These are phyloP conservation scores for Hartigia nigra DNA, from an alignment of 2,888 invertebrate genomes.

Conservation along the genomic window DNA sequence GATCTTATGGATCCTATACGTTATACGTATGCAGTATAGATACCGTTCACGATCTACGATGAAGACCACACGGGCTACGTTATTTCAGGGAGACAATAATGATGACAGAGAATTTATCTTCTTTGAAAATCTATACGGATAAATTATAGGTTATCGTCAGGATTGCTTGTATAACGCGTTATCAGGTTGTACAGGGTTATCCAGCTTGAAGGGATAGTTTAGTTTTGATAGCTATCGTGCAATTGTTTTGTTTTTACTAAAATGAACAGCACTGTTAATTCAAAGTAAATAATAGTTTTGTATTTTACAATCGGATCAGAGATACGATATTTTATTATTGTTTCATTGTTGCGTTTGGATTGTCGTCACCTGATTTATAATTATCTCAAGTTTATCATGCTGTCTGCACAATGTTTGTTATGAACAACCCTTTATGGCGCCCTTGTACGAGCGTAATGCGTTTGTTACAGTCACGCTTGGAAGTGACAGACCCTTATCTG, in stretches of 20 bases:
- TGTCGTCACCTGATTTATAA: neutral
- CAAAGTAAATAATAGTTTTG: neutral
- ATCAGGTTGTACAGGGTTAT: neutral
- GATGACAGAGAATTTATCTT: neutral
- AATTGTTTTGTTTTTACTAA: neutral
- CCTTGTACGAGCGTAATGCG: neutral
- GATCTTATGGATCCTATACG: neutral
- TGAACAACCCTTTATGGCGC: neutral
- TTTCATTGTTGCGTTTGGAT: no score
- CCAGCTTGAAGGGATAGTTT: neutral
- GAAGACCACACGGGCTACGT: neutral
- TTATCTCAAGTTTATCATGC: neutral
- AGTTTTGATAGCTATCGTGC: neutral
- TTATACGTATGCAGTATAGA: neutral
- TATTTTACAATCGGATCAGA: neutral
- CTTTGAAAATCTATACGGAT: neutral
- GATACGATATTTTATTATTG: neutral
- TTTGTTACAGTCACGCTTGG: constrained; percentile 1
- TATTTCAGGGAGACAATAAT: neutral
- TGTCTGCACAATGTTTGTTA: neutral
- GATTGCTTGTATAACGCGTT: neutral
- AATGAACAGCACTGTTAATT: neutral
- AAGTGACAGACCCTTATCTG: constrained; percentile 3
- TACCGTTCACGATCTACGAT: neutral
- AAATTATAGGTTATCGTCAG: neutral